These are phyloP conservation scores for Ictidomys tridecemlineatus DNA, from an alignment of 2,113 vertebrate genomes.

Conservation along the genomic window DNA sequence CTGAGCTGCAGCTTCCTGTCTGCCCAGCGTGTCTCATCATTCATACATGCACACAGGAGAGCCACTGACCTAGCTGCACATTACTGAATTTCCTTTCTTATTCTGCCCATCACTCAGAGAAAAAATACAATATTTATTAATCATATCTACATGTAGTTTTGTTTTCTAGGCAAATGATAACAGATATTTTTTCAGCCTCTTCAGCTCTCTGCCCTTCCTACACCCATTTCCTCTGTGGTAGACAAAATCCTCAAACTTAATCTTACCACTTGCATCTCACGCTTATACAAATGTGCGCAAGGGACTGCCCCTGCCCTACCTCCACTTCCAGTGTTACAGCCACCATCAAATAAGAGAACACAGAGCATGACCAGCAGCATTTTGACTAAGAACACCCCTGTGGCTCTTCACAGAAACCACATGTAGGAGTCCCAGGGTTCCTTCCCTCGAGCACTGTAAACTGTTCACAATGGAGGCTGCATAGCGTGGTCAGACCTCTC, in stretches of 20 bases:
- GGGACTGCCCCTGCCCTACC: background rate
- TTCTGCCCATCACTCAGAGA: background rate
- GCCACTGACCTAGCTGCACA: fast-evolving
- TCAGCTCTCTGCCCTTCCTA: background rate
- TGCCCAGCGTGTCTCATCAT: fast-evolving
- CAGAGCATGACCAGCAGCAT: background rate
- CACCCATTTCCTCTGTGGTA: background rate
- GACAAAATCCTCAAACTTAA: background rate
- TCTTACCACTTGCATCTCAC: background rate
- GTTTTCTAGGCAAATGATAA: background rate
- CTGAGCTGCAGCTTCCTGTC: background rate
- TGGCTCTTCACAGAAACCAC: background rate
- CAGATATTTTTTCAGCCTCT: background rate
- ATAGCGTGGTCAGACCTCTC: fast-evolving
- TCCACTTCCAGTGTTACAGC: background rate
- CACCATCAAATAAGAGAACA: background rate
- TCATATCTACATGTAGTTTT: background rate
- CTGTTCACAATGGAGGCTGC: too few relatives aligned
- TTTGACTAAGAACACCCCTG: background rate
- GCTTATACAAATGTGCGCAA: background rate
- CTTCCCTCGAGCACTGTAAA: background rate
- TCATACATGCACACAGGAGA: fast-evolving
- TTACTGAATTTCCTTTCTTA: background rate
- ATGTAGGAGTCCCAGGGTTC: too few relatives aligned
- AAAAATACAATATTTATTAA: background rate